Conservation (phyloP, 2,113 vertebrate genomes). For the Otis tarda region DNA sequence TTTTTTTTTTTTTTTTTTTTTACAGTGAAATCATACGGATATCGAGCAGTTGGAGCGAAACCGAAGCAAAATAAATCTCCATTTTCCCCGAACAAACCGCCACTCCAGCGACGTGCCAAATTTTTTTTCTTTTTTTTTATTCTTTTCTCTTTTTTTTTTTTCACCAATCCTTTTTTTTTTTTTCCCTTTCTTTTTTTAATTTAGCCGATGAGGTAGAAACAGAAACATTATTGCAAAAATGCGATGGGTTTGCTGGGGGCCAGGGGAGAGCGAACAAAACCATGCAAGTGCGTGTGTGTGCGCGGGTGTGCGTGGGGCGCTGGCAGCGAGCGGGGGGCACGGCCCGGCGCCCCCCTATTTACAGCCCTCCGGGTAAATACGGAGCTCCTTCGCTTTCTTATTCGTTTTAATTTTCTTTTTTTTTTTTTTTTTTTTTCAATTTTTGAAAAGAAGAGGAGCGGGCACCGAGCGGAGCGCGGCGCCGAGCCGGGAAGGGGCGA, state of each 20-base stretch:
- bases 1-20: not conserved
- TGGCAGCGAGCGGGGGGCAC: not conserved
- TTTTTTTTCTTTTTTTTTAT: not conserved
- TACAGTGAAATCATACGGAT: conserved; percentile 75
- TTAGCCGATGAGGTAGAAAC: conserved; percentile 90
- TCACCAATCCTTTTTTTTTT: not conserved
- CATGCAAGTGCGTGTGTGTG: conserved; percentile 65
- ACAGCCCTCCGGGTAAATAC: not conserved
- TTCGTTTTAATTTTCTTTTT: conserved; percentile 48
- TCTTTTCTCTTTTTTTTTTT: not conserved
- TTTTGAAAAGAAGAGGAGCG: not conserved
- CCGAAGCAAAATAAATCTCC: conserved; percentile 22
- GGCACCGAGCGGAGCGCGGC: not conserved
- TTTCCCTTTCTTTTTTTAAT: not conserved
- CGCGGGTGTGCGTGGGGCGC: not conserved
- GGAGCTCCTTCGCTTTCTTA: not conserved
- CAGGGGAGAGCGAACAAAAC: conserved; percentile 69
- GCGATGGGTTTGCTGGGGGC: conserved; percentile 43
- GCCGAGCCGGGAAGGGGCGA: not conserved
- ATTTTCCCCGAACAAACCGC: conserved; percentile 46
- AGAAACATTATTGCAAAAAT: conserved; percentile 82
- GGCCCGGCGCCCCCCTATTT: not conserved
- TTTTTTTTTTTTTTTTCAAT: not conserved
- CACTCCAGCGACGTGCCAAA: conserved; percentile 66
- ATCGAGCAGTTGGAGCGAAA: conserved; percentile 24